Conservation (phyloP, 1,140 invertebrate genomes). For the Oncopeltus fasciatus region DNA sequence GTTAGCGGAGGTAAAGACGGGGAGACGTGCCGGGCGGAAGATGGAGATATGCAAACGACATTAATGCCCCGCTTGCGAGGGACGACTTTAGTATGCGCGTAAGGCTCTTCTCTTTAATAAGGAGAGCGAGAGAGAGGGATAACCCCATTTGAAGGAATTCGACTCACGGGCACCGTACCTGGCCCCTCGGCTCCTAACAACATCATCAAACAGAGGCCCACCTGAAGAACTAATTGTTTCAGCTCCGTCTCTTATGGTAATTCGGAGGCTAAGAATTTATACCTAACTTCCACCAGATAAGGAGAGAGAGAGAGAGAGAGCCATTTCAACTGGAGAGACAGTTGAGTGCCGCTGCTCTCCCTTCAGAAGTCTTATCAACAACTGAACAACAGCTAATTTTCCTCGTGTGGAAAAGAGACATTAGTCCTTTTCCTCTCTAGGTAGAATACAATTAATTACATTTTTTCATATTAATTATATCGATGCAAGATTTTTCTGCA, state of each 20-base stretch:
- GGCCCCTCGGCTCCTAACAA: background rate
- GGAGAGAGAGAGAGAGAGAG: no score
- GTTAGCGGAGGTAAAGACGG: background rate
- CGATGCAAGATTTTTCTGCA: no score
- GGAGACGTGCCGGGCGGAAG: background rate
- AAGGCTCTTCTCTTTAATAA: conserved; percentile 1
- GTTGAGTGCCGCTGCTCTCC: no score
- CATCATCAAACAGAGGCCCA: background rate
- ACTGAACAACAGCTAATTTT: no score
- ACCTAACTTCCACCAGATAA: background rate
- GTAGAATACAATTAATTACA: no score
- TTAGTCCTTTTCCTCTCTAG: no score
- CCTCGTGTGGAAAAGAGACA: no score
- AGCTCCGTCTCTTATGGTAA: conserved; percentile 2
- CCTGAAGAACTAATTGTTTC: background rate
- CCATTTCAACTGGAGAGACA: no score
- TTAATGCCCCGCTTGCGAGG: background rate
- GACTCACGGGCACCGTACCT: background rate
- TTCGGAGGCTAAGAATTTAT: background rate
- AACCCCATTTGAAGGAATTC: conserved; percentile 4
- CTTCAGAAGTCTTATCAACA: no score
- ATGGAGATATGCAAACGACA: conserved; percentile 7
- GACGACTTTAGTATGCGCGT: conserved; percentile 4
- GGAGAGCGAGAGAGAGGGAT: background rate
- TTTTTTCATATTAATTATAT: no score